Conservation (phyloP, 2,888 invertebrate species). For the Metacarcinus magister region DNA sequence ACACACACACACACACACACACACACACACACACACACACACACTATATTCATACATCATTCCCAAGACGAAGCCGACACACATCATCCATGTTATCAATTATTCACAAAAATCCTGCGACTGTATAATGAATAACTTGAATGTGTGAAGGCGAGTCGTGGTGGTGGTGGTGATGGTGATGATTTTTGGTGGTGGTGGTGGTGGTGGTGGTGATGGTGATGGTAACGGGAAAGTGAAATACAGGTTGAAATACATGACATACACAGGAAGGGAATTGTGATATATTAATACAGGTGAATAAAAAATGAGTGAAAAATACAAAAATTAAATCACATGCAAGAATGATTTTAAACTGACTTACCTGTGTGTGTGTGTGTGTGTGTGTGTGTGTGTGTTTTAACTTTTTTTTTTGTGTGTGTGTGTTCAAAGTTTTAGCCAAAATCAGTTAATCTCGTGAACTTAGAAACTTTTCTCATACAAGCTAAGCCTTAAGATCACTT, state of each 20-base stretch:
- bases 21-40: no score
- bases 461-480: neutral
- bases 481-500: neutral
- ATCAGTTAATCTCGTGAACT: neutral
- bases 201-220: no score
- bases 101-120: no score
- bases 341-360: neutral
- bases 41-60: no score
- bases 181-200: no score
- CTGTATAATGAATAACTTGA: neutral
- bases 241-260: neutral
- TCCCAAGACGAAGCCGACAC: no score
- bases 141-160: neutral
- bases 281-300: neutral
- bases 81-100: neutral
- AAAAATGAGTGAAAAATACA: neutral
- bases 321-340: neutral
- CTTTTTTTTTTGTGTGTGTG: slow-evolving; percentile 56
- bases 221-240: neutral
- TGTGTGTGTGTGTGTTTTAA: slow-evolving; percentile 63
- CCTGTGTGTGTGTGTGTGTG: slow-evolving; percentile 60
- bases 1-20: no score
- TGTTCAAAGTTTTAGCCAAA: neutral
- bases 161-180: no score
- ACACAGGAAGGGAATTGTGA: neutral